These are phyloP conservation scores for Lethocerus indicus DNA, from an alignment of 1,140 invertebrate species.

Conservation along the genomic window DNA sequence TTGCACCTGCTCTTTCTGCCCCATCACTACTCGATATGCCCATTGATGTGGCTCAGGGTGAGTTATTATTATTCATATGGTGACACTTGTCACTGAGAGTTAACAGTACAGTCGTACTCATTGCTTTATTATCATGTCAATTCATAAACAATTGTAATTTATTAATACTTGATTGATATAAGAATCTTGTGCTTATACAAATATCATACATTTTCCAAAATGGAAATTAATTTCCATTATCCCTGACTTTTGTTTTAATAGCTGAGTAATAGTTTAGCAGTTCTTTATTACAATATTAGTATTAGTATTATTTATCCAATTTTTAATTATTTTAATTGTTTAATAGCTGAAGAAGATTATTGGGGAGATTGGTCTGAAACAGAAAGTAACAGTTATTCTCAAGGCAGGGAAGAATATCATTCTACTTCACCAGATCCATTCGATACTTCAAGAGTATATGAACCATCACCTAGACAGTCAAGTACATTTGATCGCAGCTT, in stretches of 20 bases:
- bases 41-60: neutral
- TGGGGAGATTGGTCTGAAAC: neutral
- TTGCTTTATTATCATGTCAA: too few species aligned
- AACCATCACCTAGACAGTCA: neutral
- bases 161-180: too few species aligned
- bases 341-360: constrained; percentile 18
- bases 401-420: neutral
- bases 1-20: neutral
- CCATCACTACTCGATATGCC: too few species aligned
- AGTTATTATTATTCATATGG: neutral
- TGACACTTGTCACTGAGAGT: neutral
- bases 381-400: neutral
- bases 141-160: too few species aligned
- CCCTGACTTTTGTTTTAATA: neutral
- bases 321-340: neutral
- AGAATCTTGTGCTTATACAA: neutral
- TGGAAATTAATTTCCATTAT: too few species aligned
- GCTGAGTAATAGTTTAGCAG: neutral
- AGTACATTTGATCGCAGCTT: neutral
- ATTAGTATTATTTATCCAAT: constrained; percentile 1
- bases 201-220: neutral
- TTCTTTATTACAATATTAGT: neutral
- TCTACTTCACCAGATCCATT: constrained; percentile 33
- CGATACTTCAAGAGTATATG: constrained; percentile 32
- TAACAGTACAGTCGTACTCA: too few species aligned